A percentile compares a stretch with the other conserved stretches of the same genome.
Conservation (phyloP, 2,797 vertebrate species). For the Dromococcyx pavoninus region DNA sequence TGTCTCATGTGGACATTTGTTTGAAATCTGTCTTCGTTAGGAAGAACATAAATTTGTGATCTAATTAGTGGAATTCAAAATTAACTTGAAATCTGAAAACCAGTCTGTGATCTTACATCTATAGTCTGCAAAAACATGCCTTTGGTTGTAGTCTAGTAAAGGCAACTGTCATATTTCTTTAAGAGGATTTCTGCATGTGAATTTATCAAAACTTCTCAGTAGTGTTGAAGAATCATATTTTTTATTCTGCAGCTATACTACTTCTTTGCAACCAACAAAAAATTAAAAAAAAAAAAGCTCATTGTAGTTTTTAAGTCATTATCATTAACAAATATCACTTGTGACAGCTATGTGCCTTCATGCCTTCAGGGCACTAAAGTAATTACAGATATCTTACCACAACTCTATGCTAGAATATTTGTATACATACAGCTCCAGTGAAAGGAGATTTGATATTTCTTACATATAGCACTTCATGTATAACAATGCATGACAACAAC, state of each 20-base stretch:
- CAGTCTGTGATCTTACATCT: accelerated
- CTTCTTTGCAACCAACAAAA: neutral
- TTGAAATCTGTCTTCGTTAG: neutral
- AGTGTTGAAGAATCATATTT: neutral
- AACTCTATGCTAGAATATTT: neutral
- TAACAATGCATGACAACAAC: neutral
- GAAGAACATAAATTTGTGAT: neutral
- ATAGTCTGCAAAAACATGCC: neutral
- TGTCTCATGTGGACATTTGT: neutral
- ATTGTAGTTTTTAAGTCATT: neutral
- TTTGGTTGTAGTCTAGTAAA: neutral
- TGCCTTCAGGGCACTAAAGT: neutral
- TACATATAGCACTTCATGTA: neutral
- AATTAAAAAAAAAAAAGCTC: neutral
- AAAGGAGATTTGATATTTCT: neutral
- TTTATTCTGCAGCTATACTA: neutral
- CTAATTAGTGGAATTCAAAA: neutral
- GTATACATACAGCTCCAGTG: neutral
- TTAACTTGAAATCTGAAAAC: neutral
- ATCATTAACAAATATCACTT: neutral
- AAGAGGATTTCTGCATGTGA: neutral
- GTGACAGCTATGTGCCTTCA: accelerated
- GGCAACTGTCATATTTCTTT: neutral
- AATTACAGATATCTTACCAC: neutral
- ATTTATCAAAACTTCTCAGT: neutral